Evolutionary conservation across 2,797 vertebrate species (phyloP).

Genomic region (Channa striata): DNA sequence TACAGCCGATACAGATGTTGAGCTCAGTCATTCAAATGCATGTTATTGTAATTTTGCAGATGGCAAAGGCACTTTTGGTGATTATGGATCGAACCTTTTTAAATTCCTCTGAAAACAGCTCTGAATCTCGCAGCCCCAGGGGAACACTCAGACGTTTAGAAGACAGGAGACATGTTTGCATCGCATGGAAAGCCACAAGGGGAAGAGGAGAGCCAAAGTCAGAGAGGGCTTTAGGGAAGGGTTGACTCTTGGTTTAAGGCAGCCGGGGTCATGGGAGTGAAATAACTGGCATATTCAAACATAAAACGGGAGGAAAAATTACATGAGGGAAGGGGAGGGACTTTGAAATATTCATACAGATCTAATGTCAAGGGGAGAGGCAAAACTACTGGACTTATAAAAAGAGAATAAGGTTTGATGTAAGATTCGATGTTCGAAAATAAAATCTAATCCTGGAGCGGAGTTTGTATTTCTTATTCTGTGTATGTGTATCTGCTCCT

Average conservation of each 20-base stretch:
- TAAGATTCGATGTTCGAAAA: constrained; percentile 29
- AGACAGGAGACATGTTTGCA: constrained; percentile 49
- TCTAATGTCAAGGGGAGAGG: constrained; percentile 29
- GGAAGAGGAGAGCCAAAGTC: constrained; percentile 54
- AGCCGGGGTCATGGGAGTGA: constrained; percentile 33
- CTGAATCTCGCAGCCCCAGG: constrained; percentile 38
- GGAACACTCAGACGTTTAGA: constrained; percentile 31
- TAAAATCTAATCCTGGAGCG: constrained; percentile 42
- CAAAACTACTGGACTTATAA: constrained; percentile 27
- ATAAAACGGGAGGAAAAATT: constrained; percentile 35
- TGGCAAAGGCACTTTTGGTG: constrained; percentile 52
- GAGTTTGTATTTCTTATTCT: constrained; percentile 41
- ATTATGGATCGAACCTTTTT: constrained; percentile 63
- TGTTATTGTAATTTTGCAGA: constrained; percentile 66
- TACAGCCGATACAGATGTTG: constrained; percentile 51
- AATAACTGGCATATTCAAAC: constrained; percentile 36
- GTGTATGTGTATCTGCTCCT: constrained; percentile 23
- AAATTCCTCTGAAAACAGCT: constrained; percentile 50
- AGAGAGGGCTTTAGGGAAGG: constrained; percentile 45
- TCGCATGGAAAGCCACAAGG: constrained; percentile 39
- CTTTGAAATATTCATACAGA: constrained; percentile 38
- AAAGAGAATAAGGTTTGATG: constrained; percentile 44
- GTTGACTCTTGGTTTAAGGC: constrained; percentile 51
- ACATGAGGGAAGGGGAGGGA: constrained; percentile 19
- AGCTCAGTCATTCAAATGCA: constrained; percentile 58